Percentiles rank a stretch among this genome's conserved stretches.
Conservation (phyloP, 2,113 vertebrate species). For the Physeter macrocephalus region DNA sequence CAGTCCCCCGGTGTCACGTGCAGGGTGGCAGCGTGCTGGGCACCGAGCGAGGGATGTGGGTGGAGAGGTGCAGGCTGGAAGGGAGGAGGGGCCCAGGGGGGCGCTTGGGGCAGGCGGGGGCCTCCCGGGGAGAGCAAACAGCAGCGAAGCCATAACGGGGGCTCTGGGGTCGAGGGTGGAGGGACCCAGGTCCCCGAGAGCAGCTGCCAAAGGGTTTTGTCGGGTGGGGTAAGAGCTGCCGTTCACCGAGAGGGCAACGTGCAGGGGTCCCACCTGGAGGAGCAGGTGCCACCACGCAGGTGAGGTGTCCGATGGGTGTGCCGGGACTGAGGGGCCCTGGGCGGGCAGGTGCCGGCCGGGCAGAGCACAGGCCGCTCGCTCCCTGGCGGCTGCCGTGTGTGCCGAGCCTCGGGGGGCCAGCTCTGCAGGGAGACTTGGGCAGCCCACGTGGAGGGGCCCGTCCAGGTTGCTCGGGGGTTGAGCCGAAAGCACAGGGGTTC, state of each 20-base stretch:
- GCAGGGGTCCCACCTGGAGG: not conserved
- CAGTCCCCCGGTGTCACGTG: fast-evolving
- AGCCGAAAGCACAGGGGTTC: not conserved
- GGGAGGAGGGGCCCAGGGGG: no score
- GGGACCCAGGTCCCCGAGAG: not conserved
- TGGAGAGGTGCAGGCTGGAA: not conserved
- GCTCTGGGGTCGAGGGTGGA: not conserved
- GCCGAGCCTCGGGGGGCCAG: not conserved
- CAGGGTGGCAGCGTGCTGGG: not conserved
- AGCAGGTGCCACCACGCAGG: not conserved
- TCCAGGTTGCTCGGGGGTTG: not conserved
- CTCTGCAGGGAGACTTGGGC: not conserved
- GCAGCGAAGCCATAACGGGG: fast-evolving
- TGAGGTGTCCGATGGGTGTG: not conserved
- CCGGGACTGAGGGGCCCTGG: no score
- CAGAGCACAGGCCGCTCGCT: no score
- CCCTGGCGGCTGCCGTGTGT: no score
- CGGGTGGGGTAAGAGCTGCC: not conserved
- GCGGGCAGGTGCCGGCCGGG: no score
- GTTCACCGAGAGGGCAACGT: not conserved
- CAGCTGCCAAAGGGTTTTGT: not conserved
- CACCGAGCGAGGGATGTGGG: not conserved
- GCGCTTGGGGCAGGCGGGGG: no score
- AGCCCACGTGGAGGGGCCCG: not conserved
- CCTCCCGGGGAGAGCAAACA: not conserved